Evolutionary conservation across 2,888 invertebrate genomes (phyloP).

Genomic region (Endotricha flammealis): DNA sequence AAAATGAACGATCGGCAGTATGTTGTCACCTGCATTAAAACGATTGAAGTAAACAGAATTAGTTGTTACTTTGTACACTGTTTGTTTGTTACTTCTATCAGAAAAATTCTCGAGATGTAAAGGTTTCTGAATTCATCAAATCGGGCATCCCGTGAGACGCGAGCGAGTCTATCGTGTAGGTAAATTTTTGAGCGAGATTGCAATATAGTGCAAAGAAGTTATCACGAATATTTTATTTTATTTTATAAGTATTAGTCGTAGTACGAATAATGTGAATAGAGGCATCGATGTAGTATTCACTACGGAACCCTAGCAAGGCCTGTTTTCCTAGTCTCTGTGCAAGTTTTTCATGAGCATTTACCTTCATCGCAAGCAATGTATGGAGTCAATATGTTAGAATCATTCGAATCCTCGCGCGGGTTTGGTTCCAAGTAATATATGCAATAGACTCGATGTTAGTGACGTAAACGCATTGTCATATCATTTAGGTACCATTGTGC

Average conservation of each 20-base stretch:
- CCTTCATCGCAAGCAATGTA: too few species aligned
- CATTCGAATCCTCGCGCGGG: neutral
- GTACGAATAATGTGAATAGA: conserved; percentile 18
- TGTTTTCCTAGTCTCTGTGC: neutral
- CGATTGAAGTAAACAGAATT: neutral
- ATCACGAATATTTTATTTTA: conserved; percentile 26
- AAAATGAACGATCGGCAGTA: neutral
- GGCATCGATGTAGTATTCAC: conserved; percentile 21
- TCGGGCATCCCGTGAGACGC: conserved; percentile 26
- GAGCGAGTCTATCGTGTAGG: conserved; percentile 24
- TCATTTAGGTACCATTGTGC: neutral
- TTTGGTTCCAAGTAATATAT: neutral
- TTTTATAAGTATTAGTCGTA: conserved; percentile 21
- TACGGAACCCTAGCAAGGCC: conserved; percentile 6
- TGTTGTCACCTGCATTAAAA: neutral
- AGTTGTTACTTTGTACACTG: neutral
- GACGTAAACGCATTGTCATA: neutral
- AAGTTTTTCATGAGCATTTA: too few species aligned
- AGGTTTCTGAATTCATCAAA: conserved; percentile 51
- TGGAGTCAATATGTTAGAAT: too few species aligned
- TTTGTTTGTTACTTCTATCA: conserved; percentile 1
- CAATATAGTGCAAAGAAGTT: conserved; percentile 30
- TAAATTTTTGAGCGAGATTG: conserved; percentile 30
- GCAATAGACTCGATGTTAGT: neutral
- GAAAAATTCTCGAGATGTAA: conserved; percentile 25